Evolutionary conservation across 2,888 invertebrate species (phyloP).

Genomic region (Dryomyza anilis): DNA sequence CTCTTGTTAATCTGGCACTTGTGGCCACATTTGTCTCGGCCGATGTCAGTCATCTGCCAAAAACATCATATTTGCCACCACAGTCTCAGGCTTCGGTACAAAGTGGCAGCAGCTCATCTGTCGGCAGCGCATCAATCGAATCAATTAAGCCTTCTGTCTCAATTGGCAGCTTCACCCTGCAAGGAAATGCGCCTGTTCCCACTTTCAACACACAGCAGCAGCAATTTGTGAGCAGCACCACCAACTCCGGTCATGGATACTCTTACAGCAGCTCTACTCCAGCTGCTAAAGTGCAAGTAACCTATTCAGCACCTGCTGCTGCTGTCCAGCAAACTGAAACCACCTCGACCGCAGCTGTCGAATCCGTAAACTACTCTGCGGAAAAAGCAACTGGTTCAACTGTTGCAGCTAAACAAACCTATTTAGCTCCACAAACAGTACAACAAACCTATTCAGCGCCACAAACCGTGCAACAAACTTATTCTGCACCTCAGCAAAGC

Average conservation of each 20-base stretch:
- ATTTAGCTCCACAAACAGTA: constrained; percentile 9
- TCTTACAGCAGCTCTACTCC: too few species aligned
- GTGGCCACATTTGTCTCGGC: constrained; percentile 34
- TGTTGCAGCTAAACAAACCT: background rate
- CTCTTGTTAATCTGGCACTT: constrained; percentile 35
- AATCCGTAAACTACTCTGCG: background rate
- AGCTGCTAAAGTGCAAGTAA: background rate
- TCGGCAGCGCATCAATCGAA: constrained; percentile 43
- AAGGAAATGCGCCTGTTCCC: constrained; percentile 8
- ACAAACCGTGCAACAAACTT: constrained; percentile 20
- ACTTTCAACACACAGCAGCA: constrained; percentile 23
- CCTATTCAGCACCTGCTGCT: constrained; percentile 1
- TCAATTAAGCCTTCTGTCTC: constrained; percentile 46
- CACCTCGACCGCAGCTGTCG: background rate
- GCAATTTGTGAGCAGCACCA: constrained; percentile 4
- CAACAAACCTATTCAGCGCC: background rate
- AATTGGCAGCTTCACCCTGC: constrained; percentile 46
- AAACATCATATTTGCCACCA: constrained; percentile 42
- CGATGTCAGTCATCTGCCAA: constrained; percentile 40
- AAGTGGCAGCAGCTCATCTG: too few species aligned
- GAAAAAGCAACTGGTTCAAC: too few species aligned
- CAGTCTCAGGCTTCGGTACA: background rate
- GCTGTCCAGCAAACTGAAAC: background rate
- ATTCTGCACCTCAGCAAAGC: constrained; percentile 31
- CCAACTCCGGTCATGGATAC: too few species aligned